phyloP scores from a whole-genome alignment of 2,113 vertebrate species.

The Psittacara wagleri region DNA sequence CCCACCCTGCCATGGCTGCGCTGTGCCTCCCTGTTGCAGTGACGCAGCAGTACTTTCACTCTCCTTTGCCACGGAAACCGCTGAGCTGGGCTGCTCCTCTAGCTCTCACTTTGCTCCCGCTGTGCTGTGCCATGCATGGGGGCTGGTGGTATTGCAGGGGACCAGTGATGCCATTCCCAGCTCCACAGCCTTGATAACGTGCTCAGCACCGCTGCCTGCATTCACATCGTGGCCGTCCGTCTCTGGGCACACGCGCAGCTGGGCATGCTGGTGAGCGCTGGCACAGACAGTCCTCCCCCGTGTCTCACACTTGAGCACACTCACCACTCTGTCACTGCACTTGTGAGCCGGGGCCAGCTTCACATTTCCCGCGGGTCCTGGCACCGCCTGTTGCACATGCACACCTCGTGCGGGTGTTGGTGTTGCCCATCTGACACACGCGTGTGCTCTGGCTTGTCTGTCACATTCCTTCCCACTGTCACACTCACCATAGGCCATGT shows the following conservation, averaged over 20 bases:
- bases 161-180: neutral
- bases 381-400: neutral
- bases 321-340: neutral
- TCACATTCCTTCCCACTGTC: neutral
- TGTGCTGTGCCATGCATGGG: neutral
- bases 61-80: constrained; percentile 12
- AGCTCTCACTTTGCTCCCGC: neutral
- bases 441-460: neutral
- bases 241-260: accelerated
- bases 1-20: neutral
- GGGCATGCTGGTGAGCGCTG: neutral
- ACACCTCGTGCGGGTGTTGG: neutral
- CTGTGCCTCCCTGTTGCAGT: neutral
- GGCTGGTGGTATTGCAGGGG: neutral
- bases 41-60: constrained; percentile 14
- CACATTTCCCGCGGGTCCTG: neutral
- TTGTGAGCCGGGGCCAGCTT: neutral
- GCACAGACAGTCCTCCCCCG: neutral
- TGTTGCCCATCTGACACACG: neutral
- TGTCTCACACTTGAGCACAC: neutral
- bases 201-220: accelerated
- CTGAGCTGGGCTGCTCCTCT: neutral
- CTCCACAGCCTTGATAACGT: accelerated
- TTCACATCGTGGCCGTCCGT: neutral
- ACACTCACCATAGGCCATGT: accelerated